Evolutionary conservation across 1,140 invertebrate genomes (phyloP), one percentile per base, ranked within the genome.

Genomic region (Eriosoma lanigerum): DNA sequence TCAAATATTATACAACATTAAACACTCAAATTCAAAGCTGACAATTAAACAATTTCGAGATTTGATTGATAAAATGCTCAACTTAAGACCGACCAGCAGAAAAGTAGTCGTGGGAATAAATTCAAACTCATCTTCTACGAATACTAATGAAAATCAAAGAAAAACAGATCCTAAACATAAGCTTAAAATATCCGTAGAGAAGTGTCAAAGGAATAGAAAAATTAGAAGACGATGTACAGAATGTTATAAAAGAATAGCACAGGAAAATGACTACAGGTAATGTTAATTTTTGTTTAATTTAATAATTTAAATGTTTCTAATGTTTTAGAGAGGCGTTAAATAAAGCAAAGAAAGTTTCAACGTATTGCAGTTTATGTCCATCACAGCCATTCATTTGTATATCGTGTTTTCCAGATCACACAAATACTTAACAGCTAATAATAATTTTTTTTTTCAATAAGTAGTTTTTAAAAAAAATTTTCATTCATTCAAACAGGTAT

Each of bases 41-140:
- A 81, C 46, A n/a, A 50, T 81, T 13, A 70, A 62, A 66, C 9
- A 81, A 64, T 81, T 70, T 68, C 29, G 80, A 2, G 64, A 81
- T 29, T 46, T 70, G 21, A 46, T 66, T 26, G 26, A 68, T 29
- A 66, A 38, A 68, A 38, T 81, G n/a, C 48, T 72, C 0, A 29
- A 52, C 44, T 29, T 72, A 50, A 72, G 17, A 66, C 62, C 32
- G 0, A 66, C 62, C 62, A 66, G n/a, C n/a, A 12, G 62, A 21
- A 66, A 66, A 66, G 21, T 44, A 21, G 8, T 44, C 5, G 9
- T 21, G 44, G 3, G 21, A 44, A 21, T 10, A 21, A 66, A 66
- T 9, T n/a, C n/a, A n/a, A n/a, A n/a, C n/a, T n/a, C n/a, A n/a
- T n/a, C 19, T 21, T 58, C 54, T 19, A 0, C 60, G 19, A 19